Conservation (phyloP, 2,113 vertebrate genomes). For the Stegostoma tigrinum region DNA sequence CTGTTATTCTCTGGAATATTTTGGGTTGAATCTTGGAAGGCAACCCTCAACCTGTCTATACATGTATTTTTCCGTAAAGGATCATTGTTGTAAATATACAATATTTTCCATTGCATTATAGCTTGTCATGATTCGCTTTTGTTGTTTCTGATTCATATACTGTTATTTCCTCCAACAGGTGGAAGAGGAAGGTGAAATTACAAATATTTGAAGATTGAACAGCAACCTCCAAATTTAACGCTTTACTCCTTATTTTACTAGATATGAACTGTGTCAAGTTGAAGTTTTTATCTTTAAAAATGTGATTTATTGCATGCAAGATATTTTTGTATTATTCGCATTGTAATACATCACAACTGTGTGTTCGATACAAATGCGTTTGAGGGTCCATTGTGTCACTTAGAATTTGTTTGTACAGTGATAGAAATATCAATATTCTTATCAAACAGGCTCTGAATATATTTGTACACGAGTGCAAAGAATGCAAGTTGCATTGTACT, state of each 20-base stretch:
- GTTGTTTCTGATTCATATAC: neutral
- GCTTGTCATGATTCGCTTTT: neutral
- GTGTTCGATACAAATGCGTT: neutral
- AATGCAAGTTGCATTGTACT: neutral
- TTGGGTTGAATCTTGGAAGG: neutral
- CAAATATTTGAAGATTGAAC: neutral
- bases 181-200: neutral
- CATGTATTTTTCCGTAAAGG: neutral
- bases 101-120: neutral
- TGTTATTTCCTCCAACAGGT: neutral
- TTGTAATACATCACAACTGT: neutral
- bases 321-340: conserved; percentile 10
- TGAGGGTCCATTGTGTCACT: neutral
- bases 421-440: neutral
- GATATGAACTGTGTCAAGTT: neutral
- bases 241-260: neutral
- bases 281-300: neutral
- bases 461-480: neutral
- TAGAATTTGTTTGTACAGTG: neutral
- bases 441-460: neutral
- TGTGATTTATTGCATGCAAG: neutral
- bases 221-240: neutral
- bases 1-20: neutral
- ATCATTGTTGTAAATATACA: neutral
- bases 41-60: neutral